Evolutionary conservation across 2,797 vertebrate species (phyloP), one percentile per base, ranked within the genome.

Genomic region (Leuciscus waleckii): DNA sequence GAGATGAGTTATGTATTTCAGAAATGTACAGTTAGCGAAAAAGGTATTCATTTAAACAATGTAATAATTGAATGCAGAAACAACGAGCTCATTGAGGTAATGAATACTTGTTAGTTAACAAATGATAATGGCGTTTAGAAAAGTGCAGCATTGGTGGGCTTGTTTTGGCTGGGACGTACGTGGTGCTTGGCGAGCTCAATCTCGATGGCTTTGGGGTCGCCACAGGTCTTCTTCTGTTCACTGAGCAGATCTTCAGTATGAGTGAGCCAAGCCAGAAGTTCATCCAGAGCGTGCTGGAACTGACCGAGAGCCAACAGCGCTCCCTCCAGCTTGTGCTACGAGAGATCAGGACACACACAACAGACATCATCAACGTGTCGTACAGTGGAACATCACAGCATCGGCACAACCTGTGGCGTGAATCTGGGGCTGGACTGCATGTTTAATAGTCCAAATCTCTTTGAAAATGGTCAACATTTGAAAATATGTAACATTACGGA

Each of bases 151-250:
- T 13, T 4, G 14, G 46, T 76, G 51, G 63, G 75, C 21, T 75
- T 5, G 37, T 71, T 51, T 70, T 41, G 8, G 5, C 17, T 16
- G 29, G 35, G 11, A 58, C 79, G 0, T 97, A 99, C 98, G 26
- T 99, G 97, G 92, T 99, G 98, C 89, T 99, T 99, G 89, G 98
- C 98, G 1, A 99, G 97, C 91, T 99, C 97, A 29, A 99, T 99
- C 94, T 99, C 98, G 67, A 99, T 97, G 91, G 97, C 96, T 94
- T 99, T 99, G 23, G 97, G 98, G 93, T 99, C 98, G 86, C 97
- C 97, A 74, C 96, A 97, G 43, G 97, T 94, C 56, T 98, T 95
- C 92, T 96, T 97, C 95, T 99, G 98, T 87, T 99, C 98, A 39
- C 92, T 94, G 21, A 99, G 96, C 89, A 99, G 93, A 58, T 97